A percentile compares a stretch with the other conserved stretches of the same genome.
phyloP scores from a whole-genome alignment of 2,113 vertebrate species.

The Chelonoidis abingdonii region DNA sequence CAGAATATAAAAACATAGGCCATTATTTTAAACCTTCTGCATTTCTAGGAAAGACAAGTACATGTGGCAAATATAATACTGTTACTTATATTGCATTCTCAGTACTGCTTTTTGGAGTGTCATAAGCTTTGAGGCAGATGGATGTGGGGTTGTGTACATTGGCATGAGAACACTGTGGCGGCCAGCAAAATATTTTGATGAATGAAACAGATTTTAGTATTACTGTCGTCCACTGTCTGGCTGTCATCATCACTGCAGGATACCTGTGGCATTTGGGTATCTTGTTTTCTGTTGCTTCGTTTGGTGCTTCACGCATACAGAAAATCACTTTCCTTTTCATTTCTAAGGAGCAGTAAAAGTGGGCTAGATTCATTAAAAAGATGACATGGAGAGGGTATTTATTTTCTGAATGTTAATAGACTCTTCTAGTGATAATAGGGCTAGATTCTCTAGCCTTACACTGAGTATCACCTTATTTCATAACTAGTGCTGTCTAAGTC shows the following conservation, averaged over 20 bases:
- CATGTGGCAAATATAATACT: neutral
- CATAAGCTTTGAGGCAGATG: neutral
- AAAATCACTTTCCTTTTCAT: neutral
- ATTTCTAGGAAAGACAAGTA: neutral
- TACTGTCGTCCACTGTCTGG: neutral
- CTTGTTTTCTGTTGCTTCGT: neutral
- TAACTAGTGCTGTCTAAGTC: neutral
- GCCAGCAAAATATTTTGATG: neutral
- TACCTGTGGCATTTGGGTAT: neutral
- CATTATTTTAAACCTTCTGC: neutral
- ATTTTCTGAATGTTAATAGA: neutral
- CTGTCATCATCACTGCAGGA: neutral
- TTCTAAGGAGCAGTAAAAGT: neutral
- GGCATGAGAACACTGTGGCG: neutral
- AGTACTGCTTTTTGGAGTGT: neutral
- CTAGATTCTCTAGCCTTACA: neutral
- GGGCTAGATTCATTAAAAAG: neutral
- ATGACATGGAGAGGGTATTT: neutral
- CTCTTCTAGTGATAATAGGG: neutral
- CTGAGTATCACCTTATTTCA: neutral
- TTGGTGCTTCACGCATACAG: neutral
- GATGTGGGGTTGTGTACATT: neutral
- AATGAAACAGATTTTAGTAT: conserved; percentile 29
- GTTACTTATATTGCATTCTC: neutral
- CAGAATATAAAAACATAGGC: neutral